Conservation (phyloP, 37 sponge, comb jelly and placozoan species). For the Hormiphora californensis region DNA sequence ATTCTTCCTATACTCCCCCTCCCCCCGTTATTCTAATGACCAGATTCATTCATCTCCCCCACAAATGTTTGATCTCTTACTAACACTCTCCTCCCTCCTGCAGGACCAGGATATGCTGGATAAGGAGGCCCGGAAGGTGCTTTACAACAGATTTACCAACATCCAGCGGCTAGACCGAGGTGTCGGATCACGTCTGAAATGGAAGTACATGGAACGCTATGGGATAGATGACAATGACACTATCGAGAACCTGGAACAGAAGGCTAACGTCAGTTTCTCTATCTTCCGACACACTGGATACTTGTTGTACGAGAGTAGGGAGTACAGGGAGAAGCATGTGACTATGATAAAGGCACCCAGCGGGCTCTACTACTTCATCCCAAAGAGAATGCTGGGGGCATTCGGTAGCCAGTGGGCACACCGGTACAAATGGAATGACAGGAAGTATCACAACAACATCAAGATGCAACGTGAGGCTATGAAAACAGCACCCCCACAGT, state of each 20-base stretch:
- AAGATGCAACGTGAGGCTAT: not conserved
- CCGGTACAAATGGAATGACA: not conserved
- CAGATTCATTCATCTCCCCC: too few species aligned
- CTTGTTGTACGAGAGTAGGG: constrained; percentile 33
- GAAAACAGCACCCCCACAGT: too few species aligned
- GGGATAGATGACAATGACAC: constrained; percentile 41
- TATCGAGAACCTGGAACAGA: constrained; percentile 1
- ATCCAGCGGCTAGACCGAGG: constrained; percentile 27
- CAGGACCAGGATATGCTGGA: constrained; percentile 42
- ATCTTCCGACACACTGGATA: constrained; percentile 9
- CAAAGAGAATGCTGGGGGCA: constrained; percentile 10
- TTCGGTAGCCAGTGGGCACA: constrained; percentile 37
- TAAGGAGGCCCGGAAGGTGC: constrained; percentile 26
- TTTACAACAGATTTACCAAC: constrained; percentile 50
- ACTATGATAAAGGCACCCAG: not conserved
- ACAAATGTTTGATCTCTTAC: too few species aligned
- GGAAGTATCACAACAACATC: not conserved
- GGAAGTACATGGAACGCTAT: constrained; percentile 37
- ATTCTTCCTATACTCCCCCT: too few species aligned
- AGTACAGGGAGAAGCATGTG: constrained; percentile 5
- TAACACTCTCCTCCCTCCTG: too few species aligned
- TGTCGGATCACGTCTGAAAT: constrained; percentile 25
- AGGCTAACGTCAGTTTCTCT: constrained; percentile 31
- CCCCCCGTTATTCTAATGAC: too few species aligned
- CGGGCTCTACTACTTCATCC: constrained; percentile 43